Evolutionary conservation across 2,888 invertebrate genomes (phyloP), one percentile per base, ranked within the genome.

Genomic region (Drosophila niveifrons): DNA sequence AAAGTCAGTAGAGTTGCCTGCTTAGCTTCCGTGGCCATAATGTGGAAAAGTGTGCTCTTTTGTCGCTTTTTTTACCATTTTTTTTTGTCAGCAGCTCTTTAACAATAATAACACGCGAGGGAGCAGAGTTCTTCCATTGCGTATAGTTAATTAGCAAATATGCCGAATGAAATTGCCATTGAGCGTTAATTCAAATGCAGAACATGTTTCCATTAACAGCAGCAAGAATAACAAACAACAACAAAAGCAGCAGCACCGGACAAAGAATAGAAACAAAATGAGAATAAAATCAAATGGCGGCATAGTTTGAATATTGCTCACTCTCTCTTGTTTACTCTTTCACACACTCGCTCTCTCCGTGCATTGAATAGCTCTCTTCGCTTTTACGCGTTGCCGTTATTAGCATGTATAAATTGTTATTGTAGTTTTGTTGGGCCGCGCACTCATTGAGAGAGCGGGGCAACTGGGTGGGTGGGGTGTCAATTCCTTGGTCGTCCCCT

Each of bases 171-270:
- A 82, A 80, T 76, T 76, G 74, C 78, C 82, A 88, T 80, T 84
- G 88, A 76, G 66, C 65, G 66, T 66, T 88, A 74, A 85, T 84
- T 88, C 55, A 75, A 82, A 84, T 87, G 80, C 88, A 73, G 62
- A 80, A 66, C 82, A 74, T 76, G 87, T 74, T 83, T 74, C 65
- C 72, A 74, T 74, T 83, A 80, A 67, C 74, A 80, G 47, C 53
- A 34, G 23, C 23, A 23, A 23, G 23, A 23, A 23, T 3, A 18
- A 18, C 18, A 18, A 18, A 3, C 23, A 29, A 10, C 50, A 58
- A 29, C 17, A 55, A 9, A 17, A 52, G 29, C 51, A 55, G 17
- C 41, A 44, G 29, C 46, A 46, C 8, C 56, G 41, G 50, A 52
- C 43, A 58, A 53, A 77, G 67, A 71, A 63, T 50, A 28, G 23